phyloP scores from a whole-genome alignment of 2,113 vertebrate genomes.

The Gambusia affinis region DNA sequence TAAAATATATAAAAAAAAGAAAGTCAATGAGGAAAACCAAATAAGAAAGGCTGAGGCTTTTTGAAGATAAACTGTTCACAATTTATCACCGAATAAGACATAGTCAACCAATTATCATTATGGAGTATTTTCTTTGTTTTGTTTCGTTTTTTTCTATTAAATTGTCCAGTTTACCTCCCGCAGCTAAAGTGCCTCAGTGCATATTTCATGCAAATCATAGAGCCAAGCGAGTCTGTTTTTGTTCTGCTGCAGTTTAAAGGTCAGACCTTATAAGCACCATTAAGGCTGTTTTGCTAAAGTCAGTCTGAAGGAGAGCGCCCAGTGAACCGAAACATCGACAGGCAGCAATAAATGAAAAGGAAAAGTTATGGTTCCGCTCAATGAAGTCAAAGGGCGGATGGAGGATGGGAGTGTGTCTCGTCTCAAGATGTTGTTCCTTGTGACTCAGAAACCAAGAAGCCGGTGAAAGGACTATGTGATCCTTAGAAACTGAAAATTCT shows the following conservation, averaged over 20 bases:
- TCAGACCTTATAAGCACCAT: constrained; percentile 68
- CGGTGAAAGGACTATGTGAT: constrained; percentile 23
- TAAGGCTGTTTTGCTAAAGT: constrained; percentile 72
- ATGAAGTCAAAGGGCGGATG: constrained; percentile 75
- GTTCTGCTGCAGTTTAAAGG: constrained; percentile 68
- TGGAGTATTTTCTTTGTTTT: neutral
- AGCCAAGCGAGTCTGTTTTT: constrained; percentile 38
- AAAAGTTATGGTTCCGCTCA: constrained; percentile 72
- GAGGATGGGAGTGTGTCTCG: constrained; percentile 49
- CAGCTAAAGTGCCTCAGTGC: constrained; percentile 36
- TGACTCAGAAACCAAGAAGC: constrained; percentile 20
- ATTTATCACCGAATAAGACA: constrained; percentile 26
- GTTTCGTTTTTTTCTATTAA: constrained; percentile 1
- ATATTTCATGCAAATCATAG: constrained; percentile 57
- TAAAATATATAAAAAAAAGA: neutral
- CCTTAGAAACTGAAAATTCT: neutral
- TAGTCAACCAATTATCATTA: neutral
- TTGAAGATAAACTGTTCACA: constrained; percentile 1
- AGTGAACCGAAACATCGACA: constrained; percentile 61
- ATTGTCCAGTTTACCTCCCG: constrained; percentile 32
- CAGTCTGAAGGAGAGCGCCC: constrained; percentile 68
- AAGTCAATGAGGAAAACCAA: neutral
- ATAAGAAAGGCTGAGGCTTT: neutral
- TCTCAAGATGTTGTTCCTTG: constrained; percentile 35
- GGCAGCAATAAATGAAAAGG: constrained; percentile 66